These are phyloP conservation scores for Heliconius nattereri DNA, from an alignment of 1,140 invertebrate species.

Conservation along the genomic window DNA sequence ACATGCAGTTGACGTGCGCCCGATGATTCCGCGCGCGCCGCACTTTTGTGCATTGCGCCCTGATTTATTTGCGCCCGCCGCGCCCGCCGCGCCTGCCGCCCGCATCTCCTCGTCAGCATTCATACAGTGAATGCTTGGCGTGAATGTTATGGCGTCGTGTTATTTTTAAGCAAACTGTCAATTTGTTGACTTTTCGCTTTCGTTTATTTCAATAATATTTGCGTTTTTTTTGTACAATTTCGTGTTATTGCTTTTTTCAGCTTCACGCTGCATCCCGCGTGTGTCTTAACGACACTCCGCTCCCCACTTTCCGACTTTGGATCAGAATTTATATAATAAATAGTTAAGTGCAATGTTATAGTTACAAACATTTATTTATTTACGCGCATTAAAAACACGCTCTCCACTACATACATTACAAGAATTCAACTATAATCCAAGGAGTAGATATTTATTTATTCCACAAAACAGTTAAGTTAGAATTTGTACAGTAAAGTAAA, in stretches of 20 bases:
- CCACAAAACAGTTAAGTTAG: not conserved
- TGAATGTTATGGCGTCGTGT: not conserved
- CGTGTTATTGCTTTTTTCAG: not conserved
- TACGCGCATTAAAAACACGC: not conserved
- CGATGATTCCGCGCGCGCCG: slow-evolving; percentile 45
- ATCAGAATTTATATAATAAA: too few relatives aligned
- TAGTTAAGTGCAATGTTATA: not conserved
- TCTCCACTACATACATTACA: not conserved
- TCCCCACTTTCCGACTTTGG: too few relatives aligned
- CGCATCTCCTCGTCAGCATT: slow-evolving; percentile 29
- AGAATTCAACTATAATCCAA: not conserved
- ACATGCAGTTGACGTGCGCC: slow-evolving; percentile 53
- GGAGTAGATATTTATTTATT: not conserved
- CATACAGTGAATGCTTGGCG: slow-evolving; percentile 23
- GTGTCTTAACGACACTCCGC: too few relatives aligned
- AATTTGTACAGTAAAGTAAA: slow-evolving; percentile 9
- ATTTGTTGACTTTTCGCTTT: not conserved
- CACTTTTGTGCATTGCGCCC: slow-evolving; percentile 61
- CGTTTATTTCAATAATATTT: not conserved
- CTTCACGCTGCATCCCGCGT: too few relatives aligned
- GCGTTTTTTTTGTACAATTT: not conserved
- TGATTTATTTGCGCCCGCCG: slow-evolving; percentile 58
- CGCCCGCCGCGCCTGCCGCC: slow-evolving; percentile 24
- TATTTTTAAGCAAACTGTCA: slow-evolving; percentile 17
- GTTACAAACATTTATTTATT: not conserved